Percentiles rank a stretch among this genome's conserved stretches.
Conservation (phyloP, 2,113 vertebrate species). For the Centropus unirufus region DNA sequence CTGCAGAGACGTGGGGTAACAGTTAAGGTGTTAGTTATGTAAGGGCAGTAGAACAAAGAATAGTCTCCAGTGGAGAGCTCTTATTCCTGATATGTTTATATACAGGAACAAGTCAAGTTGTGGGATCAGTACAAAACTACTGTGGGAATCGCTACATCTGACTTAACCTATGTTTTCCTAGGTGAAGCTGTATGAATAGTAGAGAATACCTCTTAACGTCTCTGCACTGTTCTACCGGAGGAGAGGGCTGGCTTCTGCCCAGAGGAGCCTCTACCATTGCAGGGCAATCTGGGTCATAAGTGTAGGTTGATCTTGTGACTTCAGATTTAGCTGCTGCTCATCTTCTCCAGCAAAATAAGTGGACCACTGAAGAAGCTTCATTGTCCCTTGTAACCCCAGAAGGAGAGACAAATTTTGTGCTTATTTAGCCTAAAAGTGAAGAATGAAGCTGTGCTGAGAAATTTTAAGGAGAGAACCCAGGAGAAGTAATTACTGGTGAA, state of each 20-base stretch:
- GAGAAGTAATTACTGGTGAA: background rate
- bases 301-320: background rate
- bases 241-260: background rate
- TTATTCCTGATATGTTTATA: rapidly evolving
- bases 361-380: background rate
- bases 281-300: background rate
- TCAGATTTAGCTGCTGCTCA: background rate
- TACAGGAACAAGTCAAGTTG: background rate
- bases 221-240: background rate
- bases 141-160: background rate
- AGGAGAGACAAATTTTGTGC: background rate
- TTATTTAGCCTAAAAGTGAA: background rate
- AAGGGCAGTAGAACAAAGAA: background rate
- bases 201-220: background rate
- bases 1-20: background rate
- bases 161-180: background rate
- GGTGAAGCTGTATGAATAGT: background rate
- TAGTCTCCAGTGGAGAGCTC: background rate
- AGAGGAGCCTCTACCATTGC: background rate
- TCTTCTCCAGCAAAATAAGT: background rate
- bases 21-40: background rate
- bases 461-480: background rate
- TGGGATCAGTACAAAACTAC: background rate
- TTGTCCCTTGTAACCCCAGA: background rate
- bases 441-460: background rate